Evolutionary conservation across 1,140 invertebrate species (phyloP), one percentile per base, ranked within the genome.

Genomic region (Caenorhabditis briggsae): DNA sequence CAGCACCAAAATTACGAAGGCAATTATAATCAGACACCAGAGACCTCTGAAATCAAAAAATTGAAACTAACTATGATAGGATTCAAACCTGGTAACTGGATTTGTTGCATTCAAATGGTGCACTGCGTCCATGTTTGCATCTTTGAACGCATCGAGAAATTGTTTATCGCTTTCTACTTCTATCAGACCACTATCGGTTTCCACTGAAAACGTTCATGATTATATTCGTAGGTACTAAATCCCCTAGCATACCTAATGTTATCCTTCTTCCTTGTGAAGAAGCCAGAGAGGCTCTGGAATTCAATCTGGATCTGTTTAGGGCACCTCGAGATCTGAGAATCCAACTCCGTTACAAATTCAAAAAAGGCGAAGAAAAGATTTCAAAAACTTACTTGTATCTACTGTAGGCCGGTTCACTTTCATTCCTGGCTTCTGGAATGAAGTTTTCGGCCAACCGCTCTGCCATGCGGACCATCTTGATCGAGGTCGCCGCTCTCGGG

Each of bases 111-210:
- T 82, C 25, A 88, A n/a, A 83, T 88, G 88, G 43, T 87, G 33
- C 0, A 88, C 88, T 78, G 88, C 88, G 55, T 88, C 88, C 88
- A 88, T 88, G 53, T 88, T 88, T 5, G 88, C 86, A 20, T 88
- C 88, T 64, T 87, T 65, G 59, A 88, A 84, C 43, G 89, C 89
- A 41, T 84, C 82, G 23, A 88, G 23, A 55, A 88, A 50, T 41
- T 82, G 84, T 46, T 74, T 59, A 12, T 59, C 82, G 18, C 82
- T 58, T 61, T 83, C 82, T 20, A 59, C 82, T 83, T 61, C 55
- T 23, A 83, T 59, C 14, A 59, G 12, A 16, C 55, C 82, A 59
- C 58, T 58, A 41, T 61, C 82, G 23, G 82, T 78, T 78, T 78
- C 70, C 18, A 78, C 70, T 78, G 46, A 78, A 78, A 74, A 16